Conservation (phyloP, 2,113 vertebrate genomes). For the Dryoscopus gambensis region DNA sequence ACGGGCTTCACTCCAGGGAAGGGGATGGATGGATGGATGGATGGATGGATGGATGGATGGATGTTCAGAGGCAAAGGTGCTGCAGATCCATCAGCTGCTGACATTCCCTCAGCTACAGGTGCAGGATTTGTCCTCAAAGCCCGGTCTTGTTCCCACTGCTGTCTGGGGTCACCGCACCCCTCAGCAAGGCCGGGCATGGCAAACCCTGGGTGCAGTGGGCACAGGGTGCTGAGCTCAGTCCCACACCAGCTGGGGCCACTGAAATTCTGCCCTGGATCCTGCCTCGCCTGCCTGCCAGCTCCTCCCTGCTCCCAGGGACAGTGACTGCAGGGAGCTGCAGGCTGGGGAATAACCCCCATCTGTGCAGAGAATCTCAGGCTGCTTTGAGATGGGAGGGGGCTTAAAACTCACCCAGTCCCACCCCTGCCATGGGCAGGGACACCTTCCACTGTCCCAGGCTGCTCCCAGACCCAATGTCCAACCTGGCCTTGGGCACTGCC, state of each 20-base stretch:
- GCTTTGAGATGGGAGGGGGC: background rate
- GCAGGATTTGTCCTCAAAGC: background rate
- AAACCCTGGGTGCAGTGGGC: background rate
- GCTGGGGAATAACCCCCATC: background rate
- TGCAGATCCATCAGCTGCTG: background rate
- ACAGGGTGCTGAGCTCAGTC: background rate
- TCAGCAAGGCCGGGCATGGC: background rate
- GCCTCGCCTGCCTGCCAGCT: background rate
- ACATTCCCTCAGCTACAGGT: background rate
- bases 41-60: background rate
- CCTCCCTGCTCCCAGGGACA: background rate
- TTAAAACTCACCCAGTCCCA: background rate
- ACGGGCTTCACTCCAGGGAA: background rate
- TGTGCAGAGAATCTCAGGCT: no score
- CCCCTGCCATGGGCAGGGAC: background rate
- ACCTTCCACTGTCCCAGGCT: background rate
- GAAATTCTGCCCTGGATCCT: background rate
- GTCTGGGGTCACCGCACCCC: background rate
- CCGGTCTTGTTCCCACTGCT: background rate
- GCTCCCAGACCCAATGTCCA: background rate
- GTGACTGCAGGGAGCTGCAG: background rate
- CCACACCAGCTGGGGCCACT: background rate
- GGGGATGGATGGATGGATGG: background rate
- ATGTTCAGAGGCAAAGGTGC: background rate
- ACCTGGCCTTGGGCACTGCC: rapidly evolving